Percentiles rank a stretch among this genome's conserved stretches.
Evolutionary conservation across 2,888 invertebrate species (phyloP).

Genomic region (Heliconius erato): DNA sequence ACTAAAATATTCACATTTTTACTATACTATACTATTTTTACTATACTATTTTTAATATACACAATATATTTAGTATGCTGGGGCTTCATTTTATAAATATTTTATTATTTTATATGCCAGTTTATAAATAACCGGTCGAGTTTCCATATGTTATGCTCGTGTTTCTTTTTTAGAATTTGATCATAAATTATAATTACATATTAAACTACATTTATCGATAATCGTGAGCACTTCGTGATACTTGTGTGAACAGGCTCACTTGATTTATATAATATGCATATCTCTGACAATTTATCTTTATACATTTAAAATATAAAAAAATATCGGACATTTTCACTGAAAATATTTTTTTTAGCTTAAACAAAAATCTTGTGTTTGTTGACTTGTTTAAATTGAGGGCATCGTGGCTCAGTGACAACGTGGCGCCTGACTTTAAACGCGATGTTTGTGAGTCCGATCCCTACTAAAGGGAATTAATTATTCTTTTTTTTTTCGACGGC

Average conservation of each 20-base stretch:
- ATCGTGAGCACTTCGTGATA: neutral
- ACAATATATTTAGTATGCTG: neutral
- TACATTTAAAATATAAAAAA: neutral
- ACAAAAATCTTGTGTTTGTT: too few relatives aligned
- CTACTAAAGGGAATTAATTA: neutral
- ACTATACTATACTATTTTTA: neutral
- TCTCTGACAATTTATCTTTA: neutral
- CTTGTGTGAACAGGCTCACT: neutral
- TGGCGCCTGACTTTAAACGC: too few relatives aligned
- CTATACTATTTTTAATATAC: neutral
- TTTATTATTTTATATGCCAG: neutral
- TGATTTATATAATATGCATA: neutral
- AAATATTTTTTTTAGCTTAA: too few relatives aligned
- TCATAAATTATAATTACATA: neutral
- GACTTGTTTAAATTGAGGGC: neutral
- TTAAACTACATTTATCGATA: neutral
- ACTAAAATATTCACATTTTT: neutral
- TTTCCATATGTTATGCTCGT: slow-evolving; percentile 6
- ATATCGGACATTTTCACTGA: neutral
- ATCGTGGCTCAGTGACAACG: neutral
- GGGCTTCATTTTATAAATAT: neutral
- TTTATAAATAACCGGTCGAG: neutral
- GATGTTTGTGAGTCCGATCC: neutral
- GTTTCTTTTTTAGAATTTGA: neutral
- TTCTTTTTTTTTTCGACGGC: neutral